Percentiles rank a stretch among this genome's conserved stretches.
Conservation (phyloP, 2,797 vertebrate species). For the Rhyacichthys aspro region DNA sequence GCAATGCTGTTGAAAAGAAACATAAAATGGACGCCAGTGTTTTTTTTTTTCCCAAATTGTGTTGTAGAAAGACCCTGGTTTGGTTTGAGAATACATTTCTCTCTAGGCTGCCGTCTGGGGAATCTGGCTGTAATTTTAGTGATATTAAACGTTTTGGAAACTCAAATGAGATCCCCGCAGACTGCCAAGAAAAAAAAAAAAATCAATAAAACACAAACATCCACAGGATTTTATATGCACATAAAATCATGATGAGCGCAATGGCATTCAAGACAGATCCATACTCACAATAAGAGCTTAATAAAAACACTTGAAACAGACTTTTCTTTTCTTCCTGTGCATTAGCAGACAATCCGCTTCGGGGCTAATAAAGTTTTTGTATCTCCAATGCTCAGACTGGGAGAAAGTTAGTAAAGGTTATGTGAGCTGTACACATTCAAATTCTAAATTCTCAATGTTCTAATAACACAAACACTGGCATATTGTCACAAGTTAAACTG, state of each 20-base stretch:
- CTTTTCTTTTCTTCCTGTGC: too few relatives aligned
- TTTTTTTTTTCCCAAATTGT: too few relatives aligned
- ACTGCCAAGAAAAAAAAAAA: slow-evolving; percentile 46
- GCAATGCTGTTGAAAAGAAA: too few relatives aligned
- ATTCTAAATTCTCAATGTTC: too few relatives aligned
- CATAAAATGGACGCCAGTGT: slow-evolving; percentile 2
- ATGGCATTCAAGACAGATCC: background rate
- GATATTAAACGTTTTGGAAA: slow-evolving; percentile 55
- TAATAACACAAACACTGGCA: too few relatives aligned
- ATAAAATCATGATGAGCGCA: background rate
- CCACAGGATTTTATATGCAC: background rate
- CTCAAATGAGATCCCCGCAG: slow-evolving; percentile 57
- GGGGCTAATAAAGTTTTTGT: too few relatives aligned
- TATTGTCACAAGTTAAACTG: too few relatives aligned
- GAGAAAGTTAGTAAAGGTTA: too few relatives aligned
- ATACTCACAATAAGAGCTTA: background rate
- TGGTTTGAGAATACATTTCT: slow-evolving; percentile 41
- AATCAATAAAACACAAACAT: slow-evolving; percentile 31
- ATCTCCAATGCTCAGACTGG: too few relatives aligned
- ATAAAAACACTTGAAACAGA: too few relatives aligned
- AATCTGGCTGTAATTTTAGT: slow-evolving; percentile 50
- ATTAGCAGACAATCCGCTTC: too few relatives aligned
- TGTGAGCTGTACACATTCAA: too few relatives aligned
- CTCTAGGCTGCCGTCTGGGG: slow-evolving; percentile 40
- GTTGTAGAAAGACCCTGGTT: slow-evolving; percentile 15